Evolutionary conservation across 92 coral and sea anemone species (phyloP).

Genomic region (Umimayanthus kanabou): DNA sequence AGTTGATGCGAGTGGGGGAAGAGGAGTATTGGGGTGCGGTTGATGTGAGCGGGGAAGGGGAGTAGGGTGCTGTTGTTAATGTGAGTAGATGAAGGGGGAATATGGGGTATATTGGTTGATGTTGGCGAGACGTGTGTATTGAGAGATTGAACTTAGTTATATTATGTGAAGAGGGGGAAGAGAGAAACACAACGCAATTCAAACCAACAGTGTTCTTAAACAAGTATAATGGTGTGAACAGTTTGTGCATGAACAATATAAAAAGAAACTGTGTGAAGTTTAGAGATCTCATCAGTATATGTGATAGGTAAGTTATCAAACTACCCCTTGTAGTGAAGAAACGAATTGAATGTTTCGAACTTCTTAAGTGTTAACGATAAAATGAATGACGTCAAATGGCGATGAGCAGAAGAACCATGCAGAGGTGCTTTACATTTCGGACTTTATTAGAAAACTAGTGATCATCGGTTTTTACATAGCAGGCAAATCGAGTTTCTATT

Average conservation of each 20-base stretch:
- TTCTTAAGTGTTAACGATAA: not conserved
- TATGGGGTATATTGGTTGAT: no score
- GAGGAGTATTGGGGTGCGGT: not conserved
- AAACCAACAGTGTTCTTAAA: not conserved
- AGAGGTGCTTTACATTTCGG: not conserved
- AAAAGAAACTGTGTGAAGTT: not conserved
- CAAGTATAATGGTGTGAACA: not conserved
- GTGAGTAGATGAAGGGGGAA: no score
- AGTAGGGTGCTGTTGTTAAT: not conserved
- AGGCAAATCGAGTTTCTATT: not conserved
- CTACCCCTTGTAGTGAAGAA: not conserved
- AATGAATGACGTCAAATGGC: not conserved
- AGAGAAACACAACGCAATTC: not conserved
- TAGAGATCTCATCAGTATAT: no score
- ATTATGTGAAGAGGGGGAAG: not conserved
- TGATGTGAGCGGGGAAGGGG: not conserved
- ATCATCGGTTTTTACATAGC: not conserved
- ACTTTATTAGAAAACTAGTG: constrained; percentile 13
- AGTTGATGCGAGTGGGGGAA: no score
- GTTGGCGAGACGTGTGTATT: not conserved
- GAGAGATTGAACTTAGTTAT: not conserved
- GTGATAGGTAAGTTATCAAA: not conserved
- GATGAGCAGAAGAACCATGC: constrained; percentile 5
- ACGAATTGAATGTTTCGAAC: not conserved
- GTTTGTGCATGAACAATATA: not conserved